A percentile compares a stretch with the other conserved stretches of the same genome.
These are phyloP conservation scores for Trogon surrucura DNA, from an alignment of 2,113 vertebrate species.

Conservation along the genomic window DNA sequence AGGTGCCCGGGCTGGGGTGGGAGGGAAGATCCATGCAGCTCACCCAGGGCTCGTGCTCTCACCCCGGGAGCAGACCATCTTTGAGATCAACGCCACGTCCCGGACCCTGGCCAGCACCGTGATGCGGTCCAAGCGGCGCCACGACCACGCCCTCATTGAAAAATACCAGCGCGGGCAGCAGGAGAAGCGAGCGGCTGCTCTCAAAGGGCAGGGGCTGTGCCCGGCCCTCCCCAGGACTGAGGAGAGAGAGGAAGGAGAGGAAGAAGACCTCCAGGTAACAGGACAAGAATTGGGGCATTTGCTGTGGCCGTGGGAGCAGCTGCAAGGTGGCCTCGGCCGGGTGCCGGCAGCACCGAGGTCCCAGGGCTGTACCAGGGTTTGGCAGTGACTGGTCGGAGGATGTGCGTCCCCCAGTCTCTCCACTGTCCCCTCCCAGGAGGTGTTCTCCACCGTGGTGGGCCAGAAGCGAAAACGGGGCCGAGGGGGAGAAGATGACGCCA, in stretches of 20 bases:
- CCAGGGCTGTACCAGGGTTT: rapidly evolving
- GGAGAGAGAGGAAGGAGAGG: background rate
- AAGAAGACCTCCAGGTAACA: slow-evolving; percentile 23
- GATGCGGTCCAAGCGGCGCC: slow-evolving; percentile 89
- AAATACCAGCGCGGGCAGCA: slow-evolving; percentile 80
- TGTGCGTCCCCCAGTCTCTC: rapidly evolving
- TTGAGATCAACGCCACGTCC: slow-evolving; percentile 92
- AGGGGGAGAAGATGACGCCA: background rate
- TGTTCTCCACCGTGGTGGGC: slow-evolving; percentile 83
- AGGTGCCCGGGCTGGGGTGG: background rate
- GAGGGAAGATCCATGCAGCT: rapidly evolving
- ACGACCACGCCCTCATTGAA: slow-evolving; percentile 77
- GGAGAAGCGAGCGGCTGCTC: slow-evolving; percentile 48
- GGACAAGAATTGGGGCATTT: too few species aligned
- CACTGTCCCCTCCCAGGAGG: slow-evolving; percentile 63
- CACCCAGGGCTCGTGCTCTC: rapidly evolving
- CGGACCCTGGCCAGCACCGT: slow-evolving; percentile 84
- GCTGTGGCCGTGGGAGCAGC: background rate
- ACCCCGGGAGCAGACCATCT: slow-evolving; percentile 84
- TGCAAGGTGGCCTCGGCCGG: rapidly evolving
- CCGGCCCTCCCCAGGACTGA: rapidly evolving
- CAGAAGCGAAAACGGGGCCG: slow-evolving; percentile 75
- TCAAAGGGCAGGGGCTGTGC: background rate
- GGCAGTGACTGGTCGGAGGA: rapidly evolving
- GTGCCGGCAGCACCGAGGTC: background rate